Base-by-base conservation (phyloP, 2,797 vertebrate species). In the Spinus pinus region DNA sequence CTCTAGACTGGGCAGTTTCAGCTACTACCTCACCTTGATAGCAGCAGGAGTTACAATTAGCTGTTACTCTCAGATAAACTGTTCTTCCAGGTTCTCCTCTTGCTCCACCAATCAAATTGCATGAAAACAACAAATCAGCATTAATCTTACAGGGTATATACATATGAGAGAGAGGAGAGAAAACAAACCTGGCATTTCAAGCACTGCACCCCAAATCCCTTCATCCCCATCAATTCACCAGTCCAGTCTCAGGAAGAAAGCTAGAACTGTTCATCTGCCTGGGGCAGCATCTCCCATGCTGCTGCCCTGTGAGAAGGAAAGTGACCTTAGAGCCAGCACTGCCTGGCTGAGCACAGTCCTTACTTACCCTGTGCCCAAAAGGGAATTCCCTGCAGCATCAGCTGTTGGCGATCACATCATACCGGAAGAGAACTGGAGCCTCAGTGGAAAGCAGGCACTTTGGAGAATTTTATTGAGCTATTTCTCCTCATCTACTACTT, bases 401-500 rank as follows among this genome's bases (percentile, higher is more conserved):
- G 41, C 22, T 57, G 31, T 10, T 0, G 0, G 47, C 1, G 5
- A 25, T 35, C 71, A 66, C 17, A 28, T 20, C 35, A 4, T 15
- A 37, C 27, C 37, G 47, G 20, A 20, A 47, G 39, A 21, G 25
- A 56, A n/a, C 27, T 21, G 37, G 5, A 20, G 16, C 27, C 46
- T 60, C 19, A 16, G 47, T 10, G 17, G 47, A 46, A 50, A 72
- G 49, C 24, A 47, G 27, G 15, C 21, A 67, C 28, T 16, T 46
- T 6, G 7, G 27, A 81, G 10, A 46, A 14, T 46, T 8, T 31
- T 66, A 22, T 2, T 77, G 18, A 75, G 24, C 20, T 50, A 22
- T 47, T 82, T 60, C 31, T 90, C 7, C 54, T 82, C 13, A 41
- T 23, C 42, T 71, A 14, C 33, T 42, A 27, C 50, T 57, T 50